Conservation (phyloP, 2,113 vertebrate genomes). For the Ariopsis seemanni region DNA sequence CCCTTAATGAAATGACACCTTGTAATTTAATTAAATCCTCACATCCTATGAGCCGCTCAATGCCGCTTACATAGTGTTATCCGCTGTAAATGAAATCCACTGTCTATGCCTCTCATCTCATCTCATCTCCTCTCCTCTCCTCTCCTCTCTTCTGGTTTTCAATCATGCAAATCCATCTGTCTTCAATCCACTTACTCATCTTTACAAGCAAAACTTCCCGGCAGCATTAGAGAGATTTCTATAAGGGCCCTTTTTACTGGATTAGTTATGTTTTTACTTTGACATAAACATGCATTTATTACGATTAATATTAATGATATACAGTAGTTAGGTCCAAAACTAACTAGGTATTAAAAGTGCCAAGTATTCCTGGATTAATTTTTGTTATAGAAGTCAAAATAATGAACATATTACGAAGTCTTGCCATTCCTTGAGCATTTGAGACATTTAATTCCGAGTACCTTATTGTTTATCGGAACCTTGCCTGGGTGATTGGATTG, state of each 20-base stretch:
- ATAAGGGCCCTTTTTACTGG: not conserved
- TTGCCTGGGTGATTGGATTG: not conserved
- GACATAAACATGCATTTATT: not conserved
- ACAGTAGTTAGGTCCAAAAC: not conserved
- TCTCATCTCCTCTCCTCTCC: not conserved
- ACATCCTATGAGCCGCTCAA: constrained; percentile 32
- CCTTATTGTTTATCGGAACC: not conserved
- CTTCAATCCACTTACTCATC: constrained; percentile 33
- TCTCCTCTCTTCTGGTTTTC: not conserved
- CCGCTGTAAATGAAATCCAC: constrained; percentile 27
- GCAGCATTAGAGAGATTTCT: not conserved
- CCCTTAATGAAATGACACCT: constrained; percentile 53
- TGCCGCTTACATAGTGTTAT: not conserved
- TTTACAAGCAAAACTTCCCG: constrained; percentile 25
- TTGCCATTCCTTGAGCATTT: not conserved
- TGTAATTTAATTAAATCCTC: constrained; percentile 64
- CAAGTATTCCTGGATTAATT: not conserved
- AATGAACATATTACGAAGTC: not conserved
- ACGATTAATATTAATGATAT: not conserved
- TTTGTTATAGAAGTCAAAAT: not conserved
- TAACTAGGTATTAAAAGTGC: not conserved
- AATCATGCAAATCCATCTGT: constrained; percentile 28
- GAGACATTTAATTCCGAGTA: not conserved
- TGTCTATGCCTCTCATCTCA: constrained; percentile 1
- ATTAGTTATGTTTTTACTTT: not conserved